Evolutionary conservation across 2,113 vertebrate species (phyloP), one percentile per base, ranked within the genome.

Genomic region (Cyanoderma ruficeps): DNA sequence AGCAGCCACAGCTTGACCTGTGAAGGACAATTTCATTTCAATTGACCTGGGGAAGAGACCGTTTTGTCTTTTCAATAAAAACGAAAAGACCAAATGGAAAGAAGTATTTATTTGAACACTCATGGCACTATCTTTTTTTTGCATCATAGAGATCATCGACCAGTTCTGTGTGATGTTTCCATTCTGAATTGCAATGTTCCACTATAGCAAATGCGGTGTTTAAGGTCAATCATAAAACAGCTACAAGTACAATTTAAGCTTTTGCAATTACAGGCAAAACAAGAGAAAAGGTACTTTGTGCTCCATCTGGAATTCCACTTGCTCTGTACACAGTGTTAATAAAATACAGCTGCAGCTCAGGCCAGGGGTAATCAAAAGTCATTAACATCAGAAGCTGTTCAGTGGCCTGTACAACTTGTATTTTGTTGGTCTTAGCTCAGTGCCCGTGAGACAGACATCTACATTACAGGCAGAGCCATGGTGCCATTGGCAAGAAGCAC

Each of bases 1-100:
- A 89, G 80, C 35, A 94, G 68, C 61, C 0, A 4, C 39, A 76
- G 68, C 77, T 83, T 96, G 89, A 90, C 85, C 74, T 93, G 42
- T 78, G 91, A 96, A 89, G 91, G 68, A 79, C 90, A 94, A 93
- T 92, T 92, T 92, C 52, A 75, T 91, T 95, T 93, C 90, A 86
- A 91, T 67, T 91, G 83, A 94, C 88, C 77, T 39, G 19, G 31
- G 30, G 50, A 94, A 94, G 90, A 11, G 13, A 31, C 28, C 9
- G 1, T 31, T 42, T 21, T 42, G 61, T 42, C 61, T 42, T 42
- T 42, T 31, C 76, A 92, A 78, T 93, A 89, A 87, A 94, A 87
- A 83, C 19, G 33, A 68, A 83, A 93, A 83, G 79, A 39, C 14
- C n/a, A 85, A 95, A 83, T 39, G 33, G 22, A 88, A 94, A 93